Conservation (phyloP, 1,140 invertebrate species). For the Pachyrhynchus sulphureomaculatus region DNA sequence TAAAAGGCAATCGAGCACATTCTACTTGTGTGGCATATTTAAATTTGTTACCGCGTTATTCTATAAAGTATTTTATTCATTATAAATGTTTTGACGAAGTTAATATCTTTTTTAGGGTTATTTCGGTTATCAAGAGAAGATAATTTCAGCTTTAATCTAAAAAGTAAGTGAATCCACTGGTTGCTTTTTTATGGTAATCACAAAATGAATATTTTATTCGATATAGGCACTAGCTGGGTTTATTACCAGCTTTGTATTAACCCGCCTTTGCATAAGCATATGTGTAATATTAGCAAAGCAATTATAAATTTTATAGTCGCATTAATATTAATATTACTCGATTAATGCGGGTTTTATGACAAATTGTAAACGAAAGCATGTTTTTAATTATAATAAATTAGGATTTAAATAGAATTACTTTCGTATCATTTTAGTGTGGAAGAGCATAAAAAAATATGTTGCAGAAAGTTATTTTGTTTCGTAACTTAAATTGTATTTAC, state of each 20-base stretch:
- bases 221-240: conserved; percentile 13
- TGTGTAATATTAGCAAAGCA: conserved; percentile 16
- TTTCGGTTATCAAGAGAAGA: conserved; percentile 14
- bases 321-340: conserved; percentile 6
- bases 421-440: too few relatives aligned
- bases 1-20: conserved; percentile 15
- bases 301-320: conserved; percentile 20
- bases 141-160: conserved; percentile 7
- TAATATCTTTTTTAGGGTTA: conserved; percentile 22
- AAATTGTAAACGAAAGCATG: conserved; percentile 9
- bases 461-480: too few relatives aligned
- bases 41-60: conserved; percentile 4
- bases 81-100: conserved; percentile 22
- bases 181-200: conserved; percentile 13
- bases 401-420: not conserved
- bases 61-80: conserved; percentile 9
- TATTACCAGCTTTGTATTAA: conserved; percentile 15
- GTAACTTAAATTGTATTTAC: too few relatives aligned
- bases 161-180: conserved; percentile 13
- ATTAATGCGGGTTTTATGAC: conserved; percentile 8
- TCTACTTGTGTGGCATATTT: conserved; percentile 18
- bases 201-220: not conserved
- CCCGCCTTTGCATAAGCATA: conserved; percentile 1
- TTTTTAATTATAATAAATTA: conserved; percentile 23
- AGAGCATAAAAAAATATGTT: too few relatives aligned